Percentiles rank a stretch among this genome's conserved stretches.
Evolutionary conservation across 2,113 vertebrate species (phyloP).

Genomic region (Paramormyrops kingsleyae): DNA sequence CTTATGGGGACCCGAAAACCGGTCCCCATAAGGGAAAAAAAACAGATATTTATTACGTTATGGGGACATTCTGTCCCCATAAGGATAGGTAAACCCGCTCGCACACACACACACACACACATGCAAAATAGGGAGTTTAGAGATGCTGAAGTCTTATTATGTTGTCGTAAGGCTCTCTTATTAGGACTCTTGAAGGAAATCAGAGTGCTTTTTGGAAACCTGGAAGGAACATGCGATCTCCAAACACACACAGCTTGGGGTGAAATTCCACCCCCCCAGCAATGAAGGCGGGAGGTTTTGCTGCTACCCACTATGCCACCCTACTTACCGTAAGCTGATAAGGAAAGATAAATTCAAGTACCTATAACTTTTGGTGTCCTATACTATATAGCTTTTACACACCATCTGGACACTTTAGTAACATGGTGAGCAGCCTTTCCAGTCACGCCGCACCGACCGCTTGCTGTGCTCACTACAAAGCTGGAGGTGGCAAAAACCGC

Average conservation of each 20-base stretch:
- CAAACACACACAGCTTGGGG: not conserved
- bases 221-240: not conserved
- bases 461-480: not conserved
- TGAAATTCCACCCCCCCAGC: not conserved
- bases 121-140: not conserved
- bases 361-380: not conserved
- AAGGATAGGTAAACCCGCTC: too few relatives aligned
- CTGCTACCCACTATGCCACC: not conserved
- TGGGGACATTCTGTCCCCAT: too few relatives aligned
- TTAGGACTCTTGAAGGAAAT: not conserved
- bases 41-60: too few relatives aligned
- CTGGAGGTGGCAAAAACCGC: not conserved
- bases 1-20: too few relatives aligned
- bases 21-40: too few relatives aligned
- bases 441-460: not conserved
- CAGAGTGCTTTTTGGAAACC: not conserved
- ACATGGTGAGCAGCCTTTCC: not conserved
- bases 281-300: not conserved
- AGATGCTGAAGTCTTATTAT: not conserved
- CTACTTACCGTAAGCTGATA: not conserved
- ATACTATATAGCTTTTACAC: not conserved
- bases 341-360: not conserved
- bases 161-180: not conserved
- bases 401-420: not conserved
- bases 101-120: not conserved